A percentile compares a stretch with the other conserved stretches of the same genome.
Evolutionary conservation across 2,888 invertebrate genomes (phyloP).

Genomic region (Ochlodes sylvanus): DNA sequence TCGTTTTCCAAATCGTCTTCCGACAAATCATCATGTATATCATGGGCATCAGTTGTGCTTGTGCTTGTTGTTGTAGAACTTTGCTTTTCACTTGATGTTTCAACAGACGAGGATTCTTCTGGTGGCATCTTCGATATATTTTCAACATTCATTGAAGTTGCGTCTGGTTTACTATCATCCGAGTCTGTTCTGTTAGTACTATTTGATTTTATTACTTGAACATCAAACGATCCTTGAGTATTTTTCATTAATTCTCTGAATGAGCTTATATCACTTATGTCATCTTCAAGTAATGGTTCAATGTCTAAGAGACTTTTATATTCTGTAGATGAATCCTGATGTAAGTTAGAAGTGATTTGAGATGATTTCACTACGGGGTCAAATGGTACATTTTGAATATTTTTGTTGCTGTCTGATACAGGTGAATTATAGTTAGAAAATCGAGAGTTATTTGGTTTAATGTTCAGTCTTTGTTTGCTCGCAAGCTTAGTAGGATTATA

Average conservation of each 20-base stretch:
- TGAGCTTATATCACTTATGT: slow-evolving; percentile 79
- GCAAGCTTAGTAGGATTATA: slow-evolving; percentile 75
- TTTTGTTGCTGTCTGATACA: slow-evolving; percentile 49
- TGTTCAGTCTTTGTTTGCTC: slow-evolving; percentile 69
- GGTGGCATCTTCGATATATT: slow-evolving; percentile 60
- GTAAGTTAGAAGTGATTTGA: slow-evolving; percentile 54
- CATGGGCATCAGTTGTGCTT: slow-evolving; percentile 51
- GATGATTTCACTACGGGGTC: slow-evolving; percentile 53
- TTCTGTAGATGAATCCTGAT: slow-evolving; percentile 73
- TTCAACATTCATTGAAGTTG: slow-evolving; percentile 72
- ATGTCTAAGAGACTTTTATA: slow-evolving; percentile 81
- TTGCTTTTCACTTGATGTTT: slow-evolving; percentile 39
- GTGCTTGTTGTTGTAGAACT: slow-evolving; percentile 44
- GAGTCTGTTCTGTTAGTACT: slow-evolving; percentile 50
- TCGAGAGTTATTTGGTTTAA: slow-evolving; percentile 62
- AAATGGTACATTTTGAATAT: slow-evolving; percentile 51
- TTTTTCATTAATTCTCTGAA: slow-evolving; percentile 81
- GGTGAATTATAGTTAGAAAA: slow-evolving; percentile 61
- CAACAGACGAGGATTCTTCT: slow-evolving; percentile 37
- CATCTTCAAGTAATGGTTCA: slow-evolving; percentile 85
- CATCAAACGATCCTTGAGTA: slow-evolving; percentile 77
- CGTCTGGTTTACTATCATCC: slow-evolving; percentile 75
- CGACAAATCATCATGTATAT: slow-evolving; percentile 52
- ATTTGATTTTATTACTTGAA: slow-evolving; percentile 82
- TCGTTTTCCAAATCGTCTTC: slow-evolving; percentile 64